phyloP scores from a whole-genome alignment of 2,797 vertebrate genomes.

The Sebastes itinus region DNA sequence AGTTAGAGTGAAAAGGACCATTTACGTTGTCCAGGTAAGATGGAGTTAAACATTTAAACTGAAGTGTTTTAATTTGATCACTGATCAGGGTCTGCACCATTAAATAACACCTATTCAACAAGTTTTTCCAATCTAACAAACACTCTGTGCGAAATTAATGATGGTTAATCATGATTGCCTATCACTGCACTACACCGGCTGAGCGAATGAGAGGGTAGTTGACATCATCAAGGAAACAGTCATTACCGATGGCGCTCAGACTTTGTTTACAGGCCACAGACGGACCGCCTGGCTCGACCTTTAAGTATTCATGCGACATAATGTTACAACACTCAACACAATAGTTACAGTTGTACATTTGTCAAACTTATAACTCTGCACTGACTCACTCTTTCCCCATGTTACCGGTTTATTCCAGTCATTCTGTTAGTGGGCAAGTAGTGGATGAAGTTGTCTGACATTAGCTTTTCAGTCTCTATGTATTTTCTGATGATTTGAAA shows the following conservation, averaged over 20 bases:
- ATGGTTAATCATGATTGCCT: background rate
- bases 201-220: background rate
- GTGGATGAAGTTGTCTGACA: background rate
- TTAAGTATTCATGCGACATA: background rate
- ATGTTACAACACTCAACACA: background rate
- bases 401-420: background rate
- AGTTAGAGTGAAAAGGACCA: background rate
- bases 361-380: background rate
- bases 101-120: background rate
- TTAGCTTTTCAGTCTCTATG: background rate
- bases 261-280: slow-evolving; percentile 7
- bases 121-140: background rate
- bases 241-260: background rate
- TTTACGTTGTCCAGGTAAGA: background rate
- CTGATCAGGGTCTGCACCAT: background rate
- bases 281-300: background rate
- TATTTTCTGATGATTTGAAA: background rate
- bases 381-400: background rate
- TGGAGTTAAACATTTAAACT: background rate
- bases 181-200: background rate
- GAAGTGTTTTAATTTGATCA: background rate
- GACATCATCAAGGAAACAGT: slow-evolving; percentile 20
- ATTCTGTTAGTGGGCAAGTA: background rate
- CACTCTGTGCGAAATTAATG: background rate
- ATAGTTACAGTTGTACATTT: background rate